A percentile compares a stretch with the other conserved stretches of the same genome.
Conservation (phyloP, 2,888 invertebrate species). For the Anthrax anthrax region DNA sequence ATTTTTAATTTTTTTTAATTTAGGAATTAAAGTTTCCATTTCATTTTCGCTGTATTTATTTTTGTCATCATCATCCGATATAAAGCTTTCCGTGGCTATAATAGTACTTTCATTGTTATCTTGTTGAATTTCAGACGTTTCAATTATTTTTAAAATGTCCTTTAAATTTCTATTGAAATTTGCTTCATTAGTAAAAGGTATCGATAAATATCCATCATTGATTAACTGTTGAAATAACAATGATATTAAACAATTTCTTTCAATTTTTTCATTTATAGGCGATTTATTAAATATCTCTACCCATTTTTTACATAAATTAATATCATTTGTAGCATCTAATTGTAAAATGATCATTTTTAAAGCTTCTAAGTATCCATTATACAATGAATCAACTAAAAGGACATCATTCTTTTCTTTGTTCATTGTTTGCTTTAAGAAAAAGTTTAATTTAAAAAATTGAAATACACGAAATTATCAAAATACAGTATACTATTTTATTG, state of each 20-base stretch:
- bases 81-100: too few relatives aligned
- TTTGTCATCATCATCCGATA: too few relatives aligned
- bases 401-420: background rate
- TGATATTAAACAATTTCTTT: slow-evolving; percentile 23
- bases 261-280: slow-evolving; percentile 18
- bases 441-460: too few relatives aligned
- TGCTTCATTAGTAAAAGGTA: slow-evolving; percentile 6
- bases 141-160: background rate
- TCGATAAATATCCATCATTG: slow-evolving; percentile 1
- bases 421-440: too few relatives aligned
- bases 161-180: slow-evolving; percentile 2
- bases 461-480: too few relatives aligned
- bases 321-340: slow-evolving; percentile 14
- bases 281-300: slow-evolving; percentile 21
- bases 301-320: slow-evolving; percentile 20
- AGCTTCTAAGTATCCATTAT: slow-evolving; percentile 17
- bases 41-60: too few relatives aligned
- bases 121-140: too few relatives aligned
- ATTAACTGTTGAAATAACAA: slow-evolving; percentile 23
- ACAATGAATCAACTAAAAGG: slow-evolving; percentile 16
- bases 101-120: too few relatives aligned
- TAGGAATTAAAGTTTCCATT: too few relatives aligned
- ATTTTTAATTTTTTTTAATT: too few relatives aligned
- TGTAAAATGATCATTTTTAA: slow-evolving; percentile 16
- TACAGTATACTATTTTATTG: too few relatives aligned